Evolutionary conservation across 2,113 vertebrate genomes (phyloP), one percentile per base, ranked within the genome.

Genomic region (Pituophis catenifer): DNA sequence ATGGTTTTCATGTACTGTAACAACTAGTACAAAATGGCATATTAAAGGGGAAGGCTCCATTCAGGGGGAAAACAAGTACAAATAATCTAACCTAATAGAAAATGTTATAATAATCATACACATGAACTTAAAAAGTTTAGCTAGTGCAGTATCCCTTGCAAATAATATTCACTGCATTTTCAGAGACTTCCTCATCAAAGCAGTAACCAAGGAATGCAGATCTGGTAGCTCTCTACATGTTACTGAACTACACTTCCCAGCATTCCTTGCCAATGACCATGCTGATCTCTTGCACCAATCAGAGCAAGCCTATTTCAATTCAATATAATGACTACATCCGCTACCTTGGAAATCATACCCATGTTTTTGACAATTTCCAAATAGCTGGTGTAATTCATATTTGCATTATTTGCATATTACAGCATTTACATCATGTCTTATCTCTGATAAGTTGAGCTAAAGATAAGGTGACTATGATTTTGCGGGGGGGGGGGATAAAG

Each of bases 1-100:
- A 58, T 53, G 7, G n/a, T 89, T 81, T 44, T 48, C 13, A 11
- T 54, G 23, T 8, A 57, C 70, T 89, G 0, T 0, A 62, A 29
- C 75, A 54, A 75, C 57, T 93, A 87, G 93, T 50, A 81, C 92
- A 88, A 88, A n/a, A 95, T 86, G 88, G 65, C 75, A 44, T 81
- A 44, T 81, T 81, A 81, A 81, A 44, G 75, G 75, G 33, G 33
- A 81, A 81, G 33, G 75, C 8, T 81, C 75, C 33, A 3, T 81
- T 81, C 0, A 1, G 17, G 75, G 8, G 19, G 38, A 19, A 1
- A 48, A 48, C 44, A 48, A 48, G 44, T 38, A 81, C 33, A 44
- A 81, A 81, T 81, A 81, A 38, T 44, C 33, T 81, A 81, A 81
- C 5, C 0, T 81, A 81, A 81, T 81, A 81, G 15, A 81, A 38